Base-by-base conservation (phyloP, 53 echinoderm and acorn worm genomes). In the Echinarachnius parma region DNA sequence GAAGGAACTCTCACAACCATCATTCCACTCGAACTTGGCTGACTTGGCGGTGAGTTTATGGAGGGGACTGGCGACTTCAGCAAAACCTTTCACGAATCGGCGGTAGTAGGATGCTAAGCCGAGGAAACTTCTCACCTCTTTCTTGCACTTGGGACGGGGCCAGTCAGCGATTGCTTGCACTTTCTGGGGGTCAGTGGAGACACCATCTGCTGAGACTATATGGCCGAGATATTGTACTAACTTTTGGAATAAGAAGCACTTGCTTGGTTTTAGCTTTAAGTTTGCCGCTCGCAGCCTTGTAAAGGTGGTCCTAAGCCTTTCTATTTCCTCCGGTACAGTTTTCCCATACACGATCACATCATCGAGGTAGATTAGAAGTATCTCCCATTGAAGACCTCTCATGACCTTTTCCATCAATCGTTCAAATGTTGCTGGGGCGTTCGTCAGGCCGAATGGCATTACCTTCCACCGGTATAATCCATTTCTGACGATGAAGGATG, bases 371-470 rank as follows among this genome's bases (percentile, higher is more conserved):
- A 91, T 25, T 0, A 91, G 26, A 1, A 77, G 29, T 24, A 52
- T 80, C 3, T 91, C 66, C 92, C 86, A 91, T 33, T 91, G 91
- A 0, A 91, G 48, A 0, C 91, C 91, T 11, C 42, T 56, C 76
- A 90, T 44, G 9, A 86, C 68, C 1, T 44, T 31, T 55, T 90
- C 90, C 86, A 90, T 89, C 0, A 89, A 60, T 35, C 89, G 31
- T 28, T 84, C 81, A 24, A 84, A 89, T 4, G 89, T 89, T 1
- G 81, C 30, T 0, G 81, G 84, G 2, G 84, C 89, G 27, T 89
- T 89, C 2, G 60, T 56, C 2, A 90, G 54, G 0, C 91, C 82
- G 47, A 90, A 90, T 1, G 86, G 82, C 83, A 90, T 80, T 3
- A 86, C 86, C 4, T 62, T 86, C 75, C 79, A 82, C 11, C 45